Base-by-base conservation (phyloP, 2,888 invertebrate genomes). In the Drosophila prolongata region DNA sequence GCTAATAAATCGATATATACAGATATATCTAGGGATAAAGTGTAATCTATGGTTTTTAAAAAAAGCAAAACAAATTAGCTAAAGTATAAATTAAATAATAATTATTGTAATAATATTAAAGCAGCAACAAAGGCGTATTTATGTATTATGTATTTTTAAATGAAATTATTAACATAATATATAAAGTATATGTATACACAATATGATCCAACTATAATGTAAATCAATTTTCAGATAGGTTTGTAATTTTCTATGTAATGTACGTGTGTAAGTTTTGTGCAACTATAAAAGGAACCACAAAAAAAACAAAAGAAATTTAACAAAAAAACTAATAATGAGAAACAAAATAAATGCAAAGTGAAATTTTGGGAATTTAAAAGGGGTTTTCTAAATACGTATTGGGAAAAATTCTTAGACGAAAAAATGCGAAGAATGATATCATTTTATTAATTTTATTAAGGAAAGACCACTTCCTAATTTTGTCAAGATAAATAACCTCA, bases 111-210 rank as follows among this genome's bases (percentile, higher is more conserved):
- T 38, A 54, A 61, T 53, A 69, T 55, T 58, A 62, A 43, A 64
- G 42, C 46, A 70, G 65, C 67, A 81, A 80, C 54, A 81, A 77
- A 72, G 62, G 68, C 62, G 74, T 86, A 83, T 88, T 88, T 83
- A 83, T 88, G 83, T 85, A 78, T 89, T 80, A 73, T 75, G 77
- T 86, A 87, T 88, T 85, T 82, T 87, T 74, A 83, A 83, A 81
- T 64, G 77, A 81, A 87, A 82, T 87, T 84, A 87, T 80, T 77
- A 80, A 49, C 50, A 64, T 64, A 53, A 74, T 66, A 60, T 71
- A 70, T 70, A 56, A 44, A 54, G 60, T 70, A 70, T 67, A 69
- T 74, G 58, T 74, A 74, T 59, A 62, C 74, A 74, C 49, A 59
- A 64, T 54, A 67, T 61, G 75, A 66, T 65, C 60, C 57, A 66